phyloP scores from a whole-genome alignment of 2,888 invertebrate genomes.

The Orthosia cruda region DNA sequence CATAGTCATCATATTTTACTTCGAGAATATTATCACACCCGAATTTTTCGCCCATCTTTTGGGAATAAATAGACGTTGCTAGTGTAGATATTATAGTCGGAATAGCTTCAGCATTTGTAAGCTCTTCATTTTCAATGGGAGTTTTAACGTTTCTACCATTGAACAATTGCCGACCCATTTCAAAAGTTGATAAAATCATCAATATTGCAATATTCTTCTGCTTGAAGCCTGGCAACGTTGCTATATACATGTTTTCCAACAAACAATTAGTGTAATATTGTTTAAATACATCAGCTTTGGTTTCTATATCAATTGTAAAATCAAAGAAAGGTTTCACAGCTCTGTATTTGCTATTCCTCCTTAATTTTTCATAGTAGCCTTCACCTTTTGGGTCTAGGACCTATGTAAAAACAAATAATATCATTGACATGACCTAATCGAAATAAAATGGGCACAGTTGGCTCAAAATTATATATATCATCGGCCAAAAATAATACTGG shows the following conservation, averaged over 20 bases:
- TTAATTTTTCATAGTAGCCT: constrained; percentile 16
- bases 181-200: not conserved
- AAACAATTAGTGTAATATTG: constrained; percentile 23
- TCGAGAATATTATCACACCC: constrained; percentile 32
- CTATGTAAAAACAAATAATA: not conserved
- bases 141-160: constrained; percentile 26
- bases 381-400: constrained; percentile 15
- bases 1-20: constrained; percentile 19
- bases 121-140: not conserved
- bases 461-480: not conserved
- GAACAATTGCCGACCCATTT: constrained; percentile 8
- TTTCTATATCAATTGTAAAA: constrained; percentile 21
- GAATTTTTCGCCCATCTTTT: not conserved
- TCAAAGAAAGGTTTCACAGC: constrained; percentile 16
- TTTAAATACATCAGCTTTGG: constrained; percentile 12
- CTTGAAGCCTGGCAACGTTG: constrained; percentile 14
- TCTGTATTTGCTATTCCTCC: constrained; percentile 10
- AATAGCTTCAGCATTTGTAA: constrained; percentile 17
- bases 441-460: no score
- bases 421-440: no score
- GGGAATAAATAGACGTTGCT: not conserved
- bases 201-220: constrained; percentile 16
- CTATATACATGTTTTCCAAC: constrained; percentile 11
- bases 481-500: not conserved
- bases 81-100: constrained; percentile 13